Percentiles rank a stretch among this genome's conserved stretches.
These are phyloP conservation scores for Nematostella vectensis DNA, from an alignment of 92 coral and sea anemone genomes.

Conservation along the genomic window DNA sequence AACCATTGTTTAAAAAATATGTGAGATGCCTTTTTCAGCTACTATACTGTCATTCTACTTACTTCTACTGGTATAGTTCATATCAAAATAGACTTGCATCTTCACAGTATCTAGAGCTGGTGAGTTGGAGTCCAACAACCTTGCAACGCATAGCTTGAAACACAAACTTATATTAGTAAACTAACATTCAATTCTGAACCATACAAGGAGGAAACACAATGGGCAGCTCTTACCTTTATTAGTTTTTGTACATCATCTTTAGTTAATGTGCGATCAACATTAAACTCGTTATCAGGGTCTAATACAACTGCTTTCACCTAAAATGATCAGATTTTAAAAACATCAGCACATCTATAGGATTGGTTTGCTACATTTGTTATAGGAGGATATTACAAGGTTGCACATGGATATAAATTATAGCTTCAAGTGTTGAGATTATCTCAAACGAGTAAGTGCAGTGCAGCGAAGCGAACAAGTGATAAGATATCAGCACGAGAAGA, in stretches of 20 bases:
- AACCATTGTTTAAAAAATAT: not conserved
- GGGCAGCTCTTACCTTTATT: constrained; percentile 60
- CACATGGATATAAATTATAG: no score
- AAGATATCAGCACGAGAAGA: no score
- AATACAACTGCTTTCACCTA: constrained; percentile 96
- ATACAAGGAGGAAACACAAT: no score
- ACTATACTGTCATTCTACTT: no score
- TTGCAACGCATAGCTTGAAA: constrained; percentile 74
- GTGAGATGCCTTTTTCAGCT: not conserved
- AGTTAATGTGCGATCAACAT: constrained; percentile 95
- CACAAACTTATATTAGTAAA: no score
- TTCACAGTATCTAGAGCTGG: constrained; percentile 93
- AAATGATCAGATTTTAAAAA: not conserved
- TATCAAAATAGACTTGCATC: constrained; percentile 98
- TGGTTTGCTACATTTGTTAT: no score
- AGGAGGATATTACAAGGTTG: no score
- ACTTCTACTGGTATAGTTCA: constrained; percentile 99
- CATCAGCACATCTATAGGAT: no score
- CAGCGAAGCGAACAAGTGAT: no score
- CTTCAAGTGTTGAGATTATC: no score
- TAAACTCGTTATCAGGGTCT: constrained; percentile 96
- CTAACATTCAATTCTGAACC: not conserved
- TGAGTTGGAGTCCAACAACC: constrained; percentile 70
- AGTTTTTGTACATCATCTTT: constrained; percentile 99
- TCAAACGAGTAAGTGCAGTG: no score